Conservation (phyloP, 2,797 vertebrate genomes). For the Pyrocephalus nanus region DNA sequence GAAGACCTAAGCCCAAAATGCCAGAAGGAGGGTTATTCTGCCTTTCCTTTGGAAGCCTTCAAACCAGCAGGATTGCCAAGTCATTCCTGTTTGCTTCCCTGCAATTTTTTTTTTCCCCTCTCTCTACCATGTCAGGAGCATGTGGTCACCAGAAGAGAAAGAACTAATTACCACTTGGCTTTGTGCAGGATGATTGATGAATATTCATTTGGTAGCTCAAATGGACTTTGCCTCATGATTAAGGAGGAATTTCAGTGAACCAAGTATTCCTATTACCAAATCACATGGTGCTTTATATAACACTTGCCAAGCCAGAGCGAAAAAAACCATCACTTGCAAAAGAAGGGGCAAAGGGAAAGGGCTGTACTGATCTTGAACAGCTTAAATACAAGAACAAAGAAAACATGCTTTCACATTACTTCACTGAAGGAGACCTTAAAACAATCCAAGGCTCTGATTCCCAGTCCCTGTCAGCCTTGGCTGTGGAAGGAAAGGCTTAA, state of each 20-base stretch:
- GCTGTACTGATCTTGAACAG: background rate
- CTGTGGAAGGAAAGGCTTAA: background rate
- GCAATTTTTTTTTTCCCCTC: fast-evolving
- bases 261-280: background rate
- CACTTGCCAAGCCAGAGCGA: background rate
- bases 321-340: background rate
- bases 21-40: background rate
- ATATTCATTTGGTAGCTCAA: slow-evolving; percentile 8
- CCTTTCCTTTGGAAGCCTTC: background rate
- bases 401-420: background rate
- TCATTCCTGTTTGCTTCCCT: background rate
- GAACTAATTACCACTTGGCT: slow-evolving; percentile 17
- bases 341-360: background rate
- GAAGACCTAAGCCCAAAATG: background rate
- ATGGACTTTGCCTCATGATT: slow-evolving; percentile 18
- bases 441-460: background rate
- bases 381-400: background rate
- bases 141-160: background rate
- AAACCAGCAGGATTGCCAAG: background rate
- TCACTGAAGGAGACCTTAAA: background rate
- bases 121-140: background rate
- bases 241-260: slow-evolving; percentile 34
- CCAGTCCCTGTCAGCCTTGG: background rate
- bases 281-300: background rate
- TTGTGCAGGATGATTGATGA: background rate